Evolutionary conservation across 2,113 vertebrate genomes (phyloP).

Genomic region (Mandrillus leucophaeus): DNA sequence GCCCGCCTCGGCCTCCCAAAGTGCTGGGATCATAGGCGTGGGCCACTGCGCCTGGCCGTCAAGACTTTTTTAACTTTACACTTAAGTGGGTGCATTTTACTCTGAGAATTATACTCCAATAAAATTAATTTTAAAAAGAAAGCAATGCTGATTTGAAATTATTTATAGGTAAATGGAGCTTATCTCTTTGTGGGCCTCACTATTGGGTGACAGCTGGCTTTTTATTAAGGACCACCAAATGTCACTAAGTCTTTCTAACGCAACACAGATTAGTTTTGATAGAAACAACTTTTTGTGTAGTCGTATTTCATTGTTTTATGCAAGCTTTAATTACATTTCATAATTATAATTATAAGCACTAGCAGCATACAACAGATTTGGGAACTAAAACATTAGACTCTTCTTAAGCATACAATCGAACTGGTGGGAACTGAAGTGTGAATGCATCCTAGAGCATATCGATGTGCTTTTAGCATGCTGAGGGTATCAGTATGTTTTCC

Average conservation of each 20-base stretch:
- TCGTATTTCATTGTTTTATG: background rate
- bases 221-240: background rate
- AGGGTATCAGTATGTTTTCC: background rate
- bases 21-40: too few species aligned
- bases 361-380: background rate
- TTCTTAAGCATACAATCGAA: background rate
- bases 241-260: background rate
- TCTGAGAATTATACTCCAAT: background rate
- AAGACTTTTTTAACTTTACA: constrained; percentile 30
- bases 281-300: background rate
- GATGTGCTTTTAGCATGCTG: background rate
- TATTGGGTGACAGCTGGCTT: background rate
- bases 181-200: background rate
- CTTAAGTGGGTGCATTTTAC: background rate
- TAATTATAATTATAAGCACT: background rate
- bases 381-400: background rate
- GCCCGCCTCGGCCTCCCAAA: too few species aligned
- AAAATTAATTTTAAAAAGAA: background rate
- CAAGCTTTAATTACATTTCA: constrained; percentile 19
- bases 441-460: background rate
- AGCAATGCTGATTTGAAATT: background rate
- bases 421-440: background rate
- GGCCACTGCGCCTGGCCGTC: background rate
- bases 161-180: background rate
- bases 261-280: background rate